Evolutionary conservation across 2,888 invertebrate genomes (phyloP).

Genomic region (Lathronympha strigana): DNA sequence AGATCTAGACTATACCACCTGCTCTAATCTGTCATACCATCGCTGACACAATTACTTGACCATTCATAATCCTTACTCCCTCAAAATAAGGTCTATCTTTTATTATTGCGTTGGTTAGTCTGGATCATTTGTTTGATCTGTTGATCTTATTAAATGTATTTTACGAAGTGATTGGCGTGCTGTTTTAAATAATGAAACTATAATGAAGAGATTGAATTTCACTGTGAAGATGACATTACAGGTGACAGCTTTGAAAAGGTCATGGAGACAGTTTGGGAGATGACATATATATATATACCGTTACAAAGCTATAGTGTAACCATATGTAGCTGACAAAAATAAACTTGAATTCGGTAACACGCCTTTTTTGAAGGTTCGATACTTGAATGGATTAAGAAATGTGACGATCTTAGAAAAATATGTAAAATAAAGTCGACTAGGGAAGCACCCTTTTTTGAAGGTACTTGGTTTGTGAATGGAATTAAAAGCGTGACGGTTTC

Average conservation of each 20-base stretch:
- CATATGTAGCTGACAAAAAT: no score
- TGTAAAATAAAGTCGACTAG: no score
- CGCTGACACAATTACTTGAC: neutral
- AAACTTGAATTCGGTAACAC: no score
- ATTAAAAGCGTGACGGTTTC: no score
- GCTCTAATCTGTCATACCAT: neutral
- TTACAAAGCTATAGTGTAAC: no score
- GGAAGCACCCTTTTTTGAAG: no score
- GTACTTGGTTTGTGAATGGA: no score
- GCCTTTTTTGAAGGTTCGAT: no score
- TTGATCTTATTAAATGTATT: neutral
- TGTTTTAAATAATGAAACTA: neutral
- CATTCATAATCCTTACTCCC: neutral
- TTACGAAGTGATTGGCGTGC: slow-evolving; percentile 1
- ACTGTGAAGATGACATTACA: neutral
- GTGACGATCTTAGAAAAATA: no score
- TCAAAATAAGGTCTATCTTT: neutral
- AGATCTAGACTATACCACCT: slow-evolving; percentile 14
- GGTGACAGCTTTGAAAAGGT: neutral
- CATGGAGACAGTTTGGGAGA: neutral
- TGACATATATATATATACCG: neutral
- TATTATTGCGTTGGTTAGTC: neutral
- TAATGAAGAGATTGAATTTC: neutral
- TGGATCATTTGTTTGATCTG: slow-evolving; percentile 5
- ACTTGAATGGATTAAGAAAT: no score